Evolutionary conservation across 2,797 vertebrate species (phyloP), one percentile per base, ranked within the genome.

Genomic region (Salarias fasciatus): DNA sequence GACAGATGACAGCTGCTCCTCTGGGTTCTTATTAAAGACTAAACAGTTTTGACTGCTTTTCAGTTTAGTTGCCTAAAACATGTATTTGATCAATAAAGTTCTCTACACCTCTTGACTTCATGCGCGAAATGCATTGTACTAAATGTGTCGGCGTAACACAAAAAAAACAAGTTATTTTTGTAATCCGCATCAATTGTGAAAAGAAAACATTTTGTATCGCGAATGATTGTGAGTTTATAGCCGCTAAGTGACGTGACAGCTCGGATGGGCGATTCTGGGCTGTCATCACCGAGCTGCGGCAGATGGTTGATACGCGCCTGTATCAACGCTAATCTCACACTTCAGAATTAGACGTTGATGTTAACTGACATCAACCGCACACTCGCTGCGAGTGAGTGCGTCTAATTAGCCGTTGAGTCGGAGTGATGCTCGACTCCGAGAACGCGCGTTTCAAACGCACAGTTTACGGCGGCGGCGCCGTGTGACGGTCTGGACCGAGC

Each of bases 291-390:
- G 24, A 28, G 53, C 35, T 30, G 12, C 18, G 58, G 45, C 55
- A 68, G 53, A 51, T 72, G 50, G 50, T 41, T 52, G 12, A 53
- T 57, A 37, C 50, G 13, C 58, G 0, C 68, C 47, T 11, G 5
- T 55, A 30, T 40, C 41, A 51, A 53, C 28, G 24, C 63, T 63
- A 5, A 63, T 53, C 60, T 53, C 47, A 43, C 33, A 55, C 69
- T 69, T 49, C 18, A 57, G 47, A 29, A 47, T 72, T 47, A 5
- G 2, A 47, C 31, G 35, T 53, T 0, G 33, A 11, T 9, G 14
- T 47, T 13, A 47, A 53, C 24, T 36, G 41, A 50, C 15, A 14
- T 3, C 6, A n/a, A 33, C 18, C 11, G 44, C n/a, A 48, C 11
- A 59, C 53, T 5, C 9, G 11, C 7, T 52, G 1, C 1, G 5